A percentile compares a stretch with the other conserved stretches of the same genome.
Evolutionary conservation across 1,140 invertebrate genomes (phyloP).

Genomic region (Leptinotarsa texana): DNA sequence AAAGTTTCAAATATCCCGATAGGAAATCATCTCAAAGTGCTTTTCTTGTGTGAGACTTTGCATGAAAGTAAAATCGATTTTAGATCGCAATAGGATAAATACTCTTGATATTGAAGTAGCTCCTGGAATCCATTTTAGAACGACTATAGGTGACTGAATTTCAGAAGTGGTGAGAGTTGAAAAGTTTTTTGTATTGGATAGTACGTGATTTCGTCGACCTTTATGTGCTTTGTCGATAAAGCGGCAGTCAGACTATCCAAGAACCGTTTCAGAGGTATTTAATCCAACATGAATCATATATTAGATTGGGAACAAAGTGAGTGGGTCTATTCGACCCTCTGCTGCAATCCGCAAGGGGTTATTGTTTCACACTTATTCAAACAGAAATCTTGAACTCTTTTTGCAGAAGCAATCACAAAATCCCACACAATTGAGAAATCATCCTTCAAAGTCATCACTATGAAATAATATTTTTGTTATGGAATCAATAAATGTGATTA

Average conservation of each 20-base stretch:
- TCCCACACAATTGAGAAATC: too few species aligned
- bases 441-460: too few species aligned
- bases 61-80: constrained; percentile 1
- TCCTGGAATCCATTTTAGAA: neutral
- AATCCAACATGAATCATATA: too few species aligned
- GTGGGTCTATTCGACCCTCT: too few species aligned
- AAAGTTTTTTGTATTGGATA: neutral
- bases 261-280: neutral
- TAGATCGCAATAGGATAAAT: constrained; percentile 6
- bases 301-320: too few species aligned
- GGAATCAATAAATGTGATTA: too few species aligned
- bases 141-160: neutral
- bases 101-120: neutral
- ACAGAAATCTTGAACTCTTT: too few species aligned
- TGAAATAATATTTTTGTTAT: too few species aligned
- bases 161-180: neutral
- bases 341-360: too few species aligned
- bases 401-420: too few species aligned
- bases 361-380: too few species aligned
- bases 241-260: neutral
- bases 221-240: neutral
- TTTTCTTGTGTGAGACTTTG: constrained; percentile 5
- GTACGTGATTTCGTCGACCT: too few species aligned
- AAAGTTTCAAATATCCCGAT: constrained; percentile 1
- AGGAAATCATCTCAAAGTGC: constrained; percentile 4